phyloP scores from a whole-genome alignment of 2,888 invertebrate species.

The Euzetes globulus region DNA sequence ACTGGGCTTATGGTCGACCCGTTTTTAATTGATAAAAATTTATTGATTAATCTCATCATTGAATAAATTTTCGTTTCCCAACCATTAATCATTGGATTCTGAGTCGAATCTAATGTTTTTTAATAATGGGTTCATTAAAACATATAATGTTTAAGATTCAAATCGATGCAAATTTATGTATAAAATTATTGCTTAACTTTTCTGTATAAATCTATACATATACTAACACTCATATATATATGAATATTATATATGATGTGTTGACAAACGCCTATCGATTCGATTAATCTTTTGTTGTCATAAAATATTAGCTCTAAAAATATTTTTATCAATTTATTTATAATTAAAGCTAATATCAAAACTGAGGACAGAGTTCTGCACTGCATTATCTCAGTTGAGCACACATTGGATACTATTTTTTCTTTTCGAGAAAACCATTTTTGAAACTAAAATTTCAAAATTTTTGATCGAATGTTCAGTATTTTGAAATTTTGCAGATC shows the following conservation, averaged over 20 bases:
- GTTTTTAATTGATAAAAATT: conserved; percentile 3
- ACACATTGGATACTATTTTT: too few species aligned
- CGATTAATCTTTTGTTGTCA: conserved; percentile 24
- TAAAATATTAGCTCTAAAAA: conserved; percentile 7
- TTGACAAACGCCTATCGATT: conserved; percentile 19
- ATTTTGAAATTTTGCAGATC: not conserved
- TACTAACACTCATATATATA: not conserved
- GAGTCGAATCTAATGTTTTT: not conserved
- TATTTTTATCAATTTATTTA: not conserved
- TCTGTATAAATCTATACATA: not conserved
- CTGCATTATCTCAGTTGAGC: not conserved
- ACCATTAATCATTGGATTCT: not conserved
- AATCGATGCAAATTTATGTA: conserved; percentile 23
- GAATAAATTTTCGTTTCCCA: not conserved
- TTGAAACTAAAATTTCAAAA: not conserved
- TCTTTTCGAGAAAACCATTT: not conserved
- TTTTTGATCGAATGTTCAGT: not conserved
- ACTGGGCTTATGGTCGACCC: not conserved
- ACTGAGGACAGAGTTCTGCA: not conserved
- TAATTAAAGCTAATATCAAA: not conserved
- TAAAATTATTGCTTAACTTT: not conserved
- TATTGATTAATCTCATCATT: not conserved
- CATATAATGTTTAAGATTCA: conserved; percentile 11
- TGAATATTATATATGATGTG: not conserved
- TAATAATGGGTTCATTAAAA: conserved; percentile 3